Evolutionary conservation across 2,113 vertebrate species (phyloP), one percentile per base, ranked within the genome.

Genomic region (Rutilus rutilus): DNA sequence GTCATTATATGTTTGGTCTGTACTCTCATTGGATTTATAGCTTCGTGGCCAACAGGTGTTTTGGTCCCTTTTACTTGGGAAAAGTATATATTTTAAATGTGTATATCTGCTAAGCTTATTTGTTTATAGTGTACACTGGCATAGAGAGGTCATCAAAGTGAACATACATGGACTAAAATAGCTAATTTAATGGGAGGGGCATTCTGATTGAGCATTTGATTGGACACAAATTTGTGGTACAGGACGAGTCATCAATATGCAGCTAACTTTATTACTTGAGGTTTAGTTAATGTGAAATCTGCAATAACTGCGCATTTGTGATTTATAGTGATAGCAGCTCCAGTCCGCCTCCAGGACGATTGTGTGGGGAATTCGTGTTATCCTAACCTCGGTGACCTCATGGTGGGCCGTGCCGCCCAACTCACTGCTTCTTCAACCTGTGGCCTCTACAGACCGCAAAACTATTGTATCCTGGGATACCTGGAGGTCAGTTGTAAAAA

Each of bases 391-490:
- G 95, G 96, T 8, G 93, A 97, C 88, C 93, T 99, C 83, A 95
- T 97, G 60, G 89, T 94, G 85, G 97, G 97, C 52, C 95, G 95
- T 2, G 92, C 92, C 1, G 86, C 88, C 2, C 95, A 95, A 17
- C 93, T 97, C 27, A 95, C 88, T 0, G 94, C 95, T 42, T 94
- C 97, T 0, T 98, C 97, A 30, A 98, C 96, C 14, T 98, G 97
- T 14, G 95, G 96, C 15, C 89, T 95, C 76, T 87, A 86, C 0
- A 83, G 90, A 65, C 94, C 96, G 57, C 93, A 97, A 89, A 96
- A 94, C 60, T 97, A 97, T 87, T 98, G 97, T 92, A 97, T 97
- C 88, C 87, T 97, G 17, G 93, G 97, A 89, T 95, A 97, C 90
- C 91, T 99, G 11, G 94, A 98, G 97, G 96, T 98, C 69, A 83